phyloP scores from a whole-genome alignment of 2,888 invertebrate genomes.

The Noctua pronuba region DNA sequence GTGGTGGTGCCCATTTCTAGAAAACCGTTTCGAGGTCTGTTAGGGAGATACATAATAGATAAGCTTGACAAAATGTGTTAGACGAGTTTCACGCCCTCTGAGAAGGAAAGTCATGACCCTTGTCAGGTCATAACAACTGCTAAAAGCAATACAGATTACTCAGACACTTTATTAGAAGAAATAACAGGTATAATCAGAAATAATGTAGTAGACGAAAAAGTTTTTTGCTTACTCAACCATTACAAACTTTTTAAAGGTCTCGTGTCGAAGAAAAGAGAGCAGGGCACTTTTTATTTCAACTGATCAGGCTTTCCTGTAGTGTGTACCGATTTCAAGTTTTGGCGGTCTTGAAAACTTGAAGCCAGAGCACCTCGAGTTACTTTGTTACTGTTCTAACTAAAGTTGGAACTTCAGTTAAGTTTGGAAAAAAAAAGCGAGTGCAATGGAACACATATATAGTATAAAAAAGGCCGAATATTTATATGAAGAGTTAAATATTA shows the following conservation, averaged over 20 bases:
- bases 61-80: constrained; percentile 69
- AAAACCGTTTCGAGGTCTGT: constrained; percentile 60
- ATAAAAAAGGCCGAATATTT: not conserved
- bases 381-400: constrained; percentile 23
- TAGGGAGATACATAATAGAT: constrained; percentile 66
- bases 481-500: not conserved
- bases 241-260: constrained; percentile 46
- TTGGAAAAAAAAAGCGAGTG: not conserved
- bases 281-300: constrained; percentile 36
- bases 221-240: constrained; percentile 39
- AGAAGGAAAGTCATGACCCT: constrained; percentile 67
- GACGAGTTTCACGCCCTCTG: constrained; percentile 66
- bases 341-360: constrained; percentile 32
- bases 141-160: constrained; percentile 61
- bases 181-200: constrained; percentile 56
- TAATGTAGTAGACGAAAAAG: constrained; percentile 51
- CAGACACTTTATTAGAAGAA: constrained; percentile 43
- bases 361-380: constrained; percentile 20
- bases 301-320: constrained; percentile 33
- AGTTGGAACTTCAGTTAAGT: constrained; percentile 17
- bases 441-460: not conserved
- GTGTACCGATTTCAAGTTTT: constrained; percentile 47
- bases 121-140: constrained; percentile 57
- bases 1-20: constrained; percentile 47
- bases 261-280: constrained; percentile 9